Percentiles rank a stretch among this genome's conserved stretches.
phyloP scores from a whole-genome alignment of 2,113 vertebrate genomes.

The Polypterus senegalus region DNA sequence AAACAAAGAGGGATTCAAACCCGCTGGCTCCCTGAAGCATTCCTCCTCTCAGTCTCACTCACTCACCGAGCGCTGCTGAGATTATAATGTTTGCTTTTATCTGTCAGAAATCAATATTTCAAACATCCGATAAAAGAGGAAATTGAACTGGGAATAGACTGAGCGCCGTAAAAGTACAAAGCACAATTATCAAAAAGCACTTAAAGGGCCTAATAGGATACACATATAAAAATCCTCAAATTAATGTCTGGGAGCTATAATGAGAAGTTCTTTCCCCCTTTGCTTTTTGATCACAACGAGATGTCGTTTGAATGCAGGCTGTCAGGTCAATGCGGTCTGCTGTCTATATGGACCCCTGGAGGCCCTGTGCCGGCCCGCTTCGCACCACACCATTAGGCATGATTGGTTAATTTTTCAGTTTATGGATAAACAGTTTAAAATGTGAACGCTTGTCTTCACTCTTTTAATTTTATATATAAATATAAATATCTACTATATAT shows the following conservation, averaged over 20 bases:
- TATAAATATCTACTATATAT: too few species aligned
- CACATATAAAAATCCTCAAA: slow-evolving; percentile 98
- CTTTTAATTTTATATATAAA: too few species aligned
- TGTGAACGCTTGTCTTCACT: too few species aligned
- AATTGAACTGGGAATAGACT: slow-evolving; percentile 99
- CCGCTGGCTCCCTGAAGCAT: slow-evolving; percentile 71
- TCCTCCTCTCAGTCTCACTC: slow-evolving; percentile 55
- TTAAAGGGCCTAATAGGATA: slow-evolving; percentile 98
- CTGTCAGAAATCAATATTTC: slow-evolving; percentile 99
- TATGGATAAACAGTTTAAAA: slow-evolving; percentile 52
- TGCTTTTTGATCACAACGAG: slow-evolving; percentile 73
- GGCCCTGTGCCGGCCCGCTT: slow-evolving; percentile 55
- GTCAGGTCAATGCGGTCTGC: slow-evolving; percentile 66
- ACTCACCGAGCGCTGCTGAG: slow-evolving; percentile 79
- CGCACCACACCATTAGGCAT: slow-evolving; percentile 70
- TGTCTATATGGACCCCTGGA: slow-evolving; percentile 69
- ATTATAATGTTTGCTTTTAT: slow-evolving; percentile 99
- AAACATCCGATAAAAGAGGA: slow-evolving; percentile 99
- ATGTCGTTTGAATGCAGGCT: slow-evolving; percentile 52
- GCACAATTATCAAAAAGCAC: slow-evolving; percentile 99
- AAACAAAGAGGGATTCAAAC: slow-evolving; percentile 78
- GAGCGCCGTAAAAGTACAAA: slow-evolving; percentile 99
- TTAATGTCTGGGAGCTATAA: slow-evolving; percentile 84
- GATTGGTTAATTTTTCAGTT: slow-evolving; percentile 83
- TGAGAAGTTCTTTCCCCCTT: slow-evolving; percentile 63